phyloP scores from a whole-genome alignment of 2,888 invertebrate species.

The Molanna angustata region DNA sequence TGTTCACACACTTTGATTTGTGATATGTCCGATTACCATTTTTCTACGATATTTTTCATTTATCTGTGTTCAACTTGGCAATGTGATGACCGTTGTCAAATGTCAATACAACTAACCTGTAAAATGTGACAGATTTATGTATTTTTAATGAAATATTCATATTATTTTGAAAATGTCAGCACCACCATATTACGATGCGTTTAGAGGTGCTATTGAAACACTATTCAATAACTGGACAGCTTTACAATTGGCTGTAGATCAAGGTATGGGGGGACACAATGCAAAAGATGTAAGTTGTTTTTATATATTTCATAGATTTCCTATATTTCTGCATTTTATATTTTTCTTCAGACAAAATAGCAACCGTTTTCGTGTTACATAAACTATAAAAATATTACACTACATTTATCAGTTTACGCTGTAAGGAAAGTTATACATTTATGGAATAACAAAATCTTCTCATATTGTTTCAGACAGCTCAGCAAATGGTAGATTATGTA shows the following conservation, averaged over 20 bases:
- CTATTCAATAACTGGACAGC: conserved; percentile 73
- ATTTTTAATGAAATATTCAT: too few species aligned
- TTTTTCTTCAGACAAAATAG: neutral
- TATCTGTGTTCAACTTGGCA: too few species aligned
- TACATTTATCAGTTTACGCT: too few species aligned
- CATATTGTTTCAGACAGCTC: conserved; percentile 54
- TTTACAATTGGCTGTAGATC: conserved; percentile 67
- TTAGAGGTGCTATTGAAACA: conserved; percentile 61
- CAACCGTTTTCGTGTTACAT: too few species aligned
- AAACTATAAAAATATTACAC: too few species aligned
- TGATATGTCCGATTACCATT: too few species aligned
- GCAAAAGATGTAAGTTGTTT: conserved; percentile 58
- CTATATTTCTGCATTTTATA: neutral
- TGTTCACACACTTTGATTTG: too few species aligned
- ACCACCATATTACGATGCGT: conserved; percentile 35
- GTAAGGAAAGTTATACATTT: neutral
- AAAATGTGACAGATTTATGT: too few species aligned
- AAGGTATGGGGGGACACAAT: conserved; percentile 69
- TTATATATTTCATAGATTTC: neutral
- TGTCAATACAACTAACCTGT: too few species aligned
- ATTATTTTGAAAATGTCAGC: too few species aligned
- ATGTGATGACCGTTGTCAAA: too few species aligned
- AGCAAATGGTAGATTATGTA: conserved; percentile 62
- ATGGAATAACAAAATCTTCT: neutral
- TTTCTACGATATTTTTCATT: too few species aligned